Evolutionary conservation across 2,113 vertebrate species (phyloP), one percentile per base, ranked within the genome.

Genomic region (Serilophus lunatus): DNA sequence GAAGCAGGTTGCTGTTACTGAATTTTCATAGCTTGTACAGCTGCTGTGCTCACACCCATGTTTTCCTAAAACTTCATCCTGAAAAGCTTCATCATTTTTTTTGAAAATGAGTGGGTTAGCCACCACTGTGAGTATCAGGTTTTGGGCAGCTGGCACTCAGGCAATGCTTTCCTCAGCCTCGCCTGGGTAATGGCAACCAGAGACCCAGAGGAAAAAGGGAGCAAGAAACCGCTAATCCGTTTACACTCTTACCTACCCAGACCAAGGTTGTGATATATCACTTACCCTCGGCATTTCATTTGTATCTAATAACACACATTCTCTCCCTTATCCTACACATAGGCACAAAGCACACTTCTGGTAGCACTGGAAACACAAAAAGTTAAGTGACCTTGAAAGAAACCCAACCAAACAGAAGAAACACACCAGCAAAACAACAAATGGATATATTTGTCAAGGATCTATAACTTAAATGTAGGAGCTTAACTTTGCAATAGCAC

Each of bases 111-210:
- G 76, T 53, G 76, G 22, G 35, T 83, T 72, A 78, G 69, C 42
- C 83, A 85, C 69, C 76, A 20, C 10, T 71, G 76, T 22, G 84
- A 90, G 76, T 93, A 85, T 80, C 94, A 82, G 38, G 33, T 86
- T 96, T 92, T 96, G 81, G 86, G 81, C 85, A 96, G 95, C 92
- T 96, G 95, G 94, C 88, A 74, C 7, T 53, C 63, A 80, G 63
- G 59, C 40, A 75, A 29, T 18, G 10, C 15, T 63, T 91, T 81
- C 90, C 83, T 96, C 76, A 42, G 38, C 78, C 35, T 82, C 1
- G 69, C 56, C 70, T 88, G 64, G 90, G 38, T 53, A 25, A 84
- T 63, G 70, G 81, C 53, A 96, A 93, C 68, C 63, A 90, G 89
- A 97, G 54, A 66, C n/a, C 36, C 68, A 60, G 75, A 10, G 20